Base-by-base conservation (phyloP, 2,888 invertebrate genomes). In the Diaperis boleti region DNA sequence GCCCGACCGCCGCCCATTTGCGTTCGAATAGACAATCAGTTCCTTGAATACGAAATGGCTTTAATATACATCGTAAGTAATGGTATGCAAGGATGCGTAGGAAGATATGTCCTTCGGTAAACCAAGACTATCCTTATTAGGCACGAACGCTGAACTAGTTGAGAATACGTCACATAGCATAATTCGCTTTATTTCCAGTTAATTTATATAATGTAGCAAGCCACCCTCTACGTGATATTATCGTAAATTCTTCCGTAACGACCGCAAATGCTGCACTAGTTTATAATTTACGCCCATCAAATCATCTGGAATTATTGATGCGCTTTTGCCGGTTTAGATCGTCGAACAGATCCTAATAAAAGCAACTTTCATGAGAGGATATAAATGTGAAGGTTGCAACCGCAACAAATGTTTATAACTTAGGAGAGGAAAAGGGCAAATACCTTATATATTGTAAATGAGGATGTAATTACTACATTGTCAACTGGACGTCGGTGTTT, bases 81-180 rank as follows among this genome's bases (percentile, higher is more conserved):
- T 55, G 42, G 41, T 20, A 41, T 54, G 54, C 41, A 18, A 5
- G 47, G 47, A 57, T 26, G 49, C 49, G 59, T 59, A 49, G 59
- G 59, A 59, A 35, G 59, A 59, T 15, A 59, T 59, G 59, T 59
- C 59, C 59, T 59, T 59, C 59, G 49, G 49, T 49, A n/a, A 11
- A 22, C 47, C 39, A 59, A 47, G 47, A 56, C 45, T 29, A 8
- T 22, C 59, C 59, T 47, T 59, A 59, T 49, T 59, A 37, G 59
- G 59, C 10, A 15, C 14, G 33, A 45, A 15, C 57, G 13, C 42
- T 47, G 47, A 59, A 59, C 59, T 49, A 33, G 59, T 59, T 47
- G 29, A 10, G 17, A 29, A 47, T 47, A 42, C 47, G 33, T 49
- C 49, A 49, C 49, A 26, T 47, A 8, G 47, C 15, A 31, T 47